Base-by-base conservation (phyloP, 2,113 vertebrate genomes). In the Laterallus jamaicensis region DNA sequence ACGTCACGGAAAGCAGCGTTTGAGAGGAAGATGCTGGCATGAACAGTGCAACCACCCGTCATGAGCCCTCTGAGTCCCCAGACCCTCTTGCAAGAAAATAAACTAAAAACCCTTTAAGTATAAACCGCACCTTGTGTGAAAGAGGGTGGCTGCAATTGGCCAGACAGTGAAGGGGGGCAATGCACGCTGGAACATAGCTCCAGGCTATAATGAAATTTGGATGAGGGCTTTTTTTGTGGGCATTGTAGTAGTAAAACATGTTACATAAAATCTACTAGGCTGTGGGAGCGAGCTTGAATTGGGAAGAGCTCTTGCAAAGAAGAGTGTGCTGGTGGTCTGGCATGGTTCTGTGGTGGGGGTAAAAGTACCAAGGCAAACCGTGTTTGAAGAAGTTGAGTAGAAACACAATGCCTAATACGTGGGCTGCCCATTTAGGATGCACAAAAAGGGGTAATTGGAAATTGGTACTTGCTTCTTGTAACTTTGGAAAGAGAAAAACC, bases 281-380 rank as follows among this genome's bases (percentile, higher is more conserved):
- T 86, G 16, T 91, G 67, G 50, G 19, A 94, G 40, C 71, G 75
- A 84, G 37, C 84, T 39, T 60, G 78, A 76, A 25, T 37, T 77
- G 63, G 67, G 77, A 77, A 37, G 49, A 74, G 54, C 54, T 88
- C 37, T 94, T 28, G 37, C 19, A 7, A 80, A 82, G 66, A 71
- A 71, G 73, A 80, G 40, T 15, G 20, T 39, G 66, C 71, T 90
- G 91, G 82, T 95, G 85, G 85, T 95, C 89, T 95, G 84, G 49
- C 49, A n/a, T 49, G 70, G 50, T 85, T 82, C 75, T 92, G 25
- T 62, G 42, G 29, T 62, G 49, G 28, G 29, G 24, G 24, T 54
- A 78, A 44, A 78, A 40, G 32, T 68, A 92, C 44, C 49, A 80
- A 73, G 59, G 63, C 69, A 82, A 90, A 55, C 42, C 40, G 31